phyloP scores from a whole-genome alignment of 2,113 vertebrate species.

The Nymphicus hollandicus region DNA sequence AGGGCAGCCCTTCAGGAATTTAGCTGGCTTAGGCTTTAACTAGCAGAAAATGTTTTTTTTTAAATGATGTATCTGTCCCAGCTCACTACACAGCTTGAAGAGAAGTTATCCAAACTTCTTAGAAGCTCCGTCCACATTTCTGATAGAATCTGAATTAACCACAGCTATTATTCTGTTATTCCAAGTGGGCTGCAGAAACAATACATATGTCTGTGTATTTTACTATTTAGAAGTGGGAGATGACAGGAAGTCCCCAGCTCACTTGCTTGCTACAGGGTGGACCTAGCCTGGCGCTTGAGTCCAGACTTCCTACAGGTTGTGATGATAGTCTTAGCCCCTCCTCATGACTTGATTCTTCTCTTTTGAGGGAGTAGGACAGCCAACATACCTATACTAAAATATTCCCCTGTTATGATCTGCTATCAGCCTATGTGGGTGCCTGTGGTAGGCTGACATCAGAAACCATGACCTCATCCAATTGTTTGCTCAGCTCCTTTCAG shows the following conservation, averaged over 20 bases:
- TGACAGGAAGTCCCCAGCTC: background rate
- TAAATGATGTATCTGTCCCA: background rate
- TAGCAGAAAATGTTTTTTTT: background rate
- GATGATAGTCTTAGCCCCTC: background rate
- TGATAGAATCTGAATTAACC: background rate
- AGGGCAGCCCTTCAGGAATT: background rate
- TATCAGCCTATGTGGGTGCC: background rate
- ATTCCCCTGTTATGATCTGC: background rate
- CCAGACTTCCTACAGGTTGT: background rate
- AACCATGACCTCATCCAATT: background rate
- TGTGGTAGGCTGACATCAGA: background rate
- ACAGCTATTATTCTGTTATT: conserved; percentile 2
- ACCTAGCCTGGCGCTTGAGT: background rate
- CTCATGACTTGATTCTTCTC: background rate
- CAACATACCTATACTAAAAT: background rate
- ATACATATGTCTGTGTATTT: background rate
- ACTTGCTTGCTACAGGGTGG: accelerated
- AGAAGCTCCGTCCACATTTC: background rate
- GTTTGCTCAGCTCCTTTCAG: background rate
- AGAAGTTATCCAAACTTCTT: background rate
- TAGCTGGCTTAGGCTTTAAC: background rate
- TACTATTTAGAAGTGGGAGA: background rate
- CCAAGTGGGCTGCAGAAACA: conserved; percentile 21
- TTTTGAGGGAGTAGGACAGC: background rate
- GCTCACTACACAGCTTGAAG: background rate